Evolutionary conservation across 2,797 vertebrate species (phyloP).

Genomic region (Perodicticus potto): DNA sequence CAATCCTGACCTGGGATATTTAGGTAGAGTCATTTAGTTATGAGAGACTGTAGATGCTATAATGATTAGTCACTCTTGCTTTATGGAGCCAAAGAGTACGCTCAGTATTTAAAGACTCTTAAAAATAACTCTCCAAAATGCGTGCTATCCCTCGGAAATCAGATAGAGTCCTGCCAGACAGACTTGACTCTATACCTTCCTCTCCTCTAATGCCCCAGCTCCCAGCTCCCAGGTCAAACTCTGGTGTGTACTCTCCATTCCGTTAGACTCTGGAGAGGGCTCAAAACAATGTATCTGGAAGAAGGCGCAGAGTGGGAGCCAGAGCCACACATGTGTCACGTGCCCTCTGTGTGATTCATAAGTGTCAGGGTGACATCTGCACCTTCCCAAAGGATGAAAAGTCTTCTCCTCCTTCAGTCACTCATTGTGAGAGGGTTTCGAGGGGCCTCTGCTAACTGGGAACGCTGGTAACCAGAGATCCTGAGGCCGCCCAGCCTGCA

Average conservation of each 20-base stretch:
- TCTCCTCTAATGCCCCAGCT: not conserved
- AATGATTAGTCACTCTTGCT: not conserved
- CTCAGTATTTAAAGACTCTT: not conserved
- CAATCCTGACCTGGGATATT: not conserved
- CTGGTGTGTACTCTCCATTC: not conserved
- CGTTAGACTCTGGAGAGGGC: not conserved
- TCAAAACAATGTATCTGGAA: too few relatives aligned
- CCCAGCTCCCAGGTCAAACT: not conserved
- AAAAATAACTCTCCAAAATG: not conserved
- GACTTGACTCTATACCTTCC: not conserved
- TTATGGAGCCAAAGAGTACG: not conserved
- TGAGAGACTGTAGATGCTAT: not conserved
- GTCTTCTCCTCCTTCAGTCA: not conserved
- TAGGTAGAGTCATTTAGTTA: not conserved
- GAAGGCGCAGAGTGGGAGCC: not conserved
- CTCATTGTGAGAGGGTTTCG: not conserved
- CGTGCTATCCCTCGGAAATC: not conserved
- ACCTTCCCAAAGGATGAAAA: not conserved
- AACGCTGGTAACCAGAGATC: not conserved
- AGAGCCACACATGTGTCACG: not conserved
- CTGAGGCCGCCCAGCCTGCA: not conserved
- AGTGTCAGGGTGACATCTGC: not conserved
- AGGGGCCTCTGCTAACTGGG: not conserved
- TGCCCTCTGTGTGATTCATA: not conserved
- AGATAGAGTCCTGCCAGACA: not conserved